Conservation (phyloP, 1,140 invertebrate genomes). For the Drosophila micromelanica region DNA sequence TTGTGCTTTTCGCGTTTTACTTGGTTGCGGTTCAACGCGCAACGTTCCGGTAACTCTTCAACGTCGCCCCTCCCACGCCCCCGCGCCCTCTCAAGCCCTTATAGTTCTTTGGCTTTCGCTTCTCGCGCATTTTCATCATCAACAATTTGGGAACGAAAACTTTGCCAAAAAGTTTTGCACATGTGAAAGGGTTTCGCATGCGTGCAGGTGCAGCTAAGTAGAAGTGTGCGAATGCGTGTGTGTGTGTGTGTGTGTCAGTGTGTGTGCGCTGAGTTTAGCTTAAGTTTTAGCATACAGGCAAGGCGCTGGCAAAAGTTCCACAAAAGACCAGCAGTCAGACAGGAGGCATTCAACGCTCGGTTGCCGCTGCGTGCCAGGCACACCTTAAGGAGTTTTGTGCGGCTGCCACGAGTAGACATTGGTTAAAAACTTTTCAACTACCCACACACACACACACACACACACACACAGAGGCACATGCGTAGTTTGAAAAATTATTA, state of each 20-base stretch:
- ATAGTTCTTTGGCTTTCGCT: constrained; percentile 23
- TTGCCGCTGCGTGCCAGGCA: constrained; percentile 68
- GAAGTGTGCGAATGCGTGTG: constrained; percentile 7
- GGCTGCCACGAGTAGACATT: constrained; percentile 74
- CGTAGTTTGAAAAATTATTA: constrained; percentile 78
- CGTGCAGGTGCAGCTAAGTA: constrained; percentile 70
- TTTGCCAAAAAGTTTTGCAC: constrained; percentile 71
- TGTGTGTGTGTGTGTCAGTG: constrained; percentile 17
- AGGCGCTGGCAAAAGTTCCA: constrained; percentile 61
- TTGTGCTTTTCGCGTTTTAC: constrained; percentile 71
- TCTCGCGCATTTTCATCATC: constrained; percentile 72
- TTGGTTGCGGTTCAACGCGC: constrained; percentile 76
- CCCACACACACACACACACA: constrained; percentile 37
- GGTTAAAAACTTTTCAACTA: constrained; percentile 81
- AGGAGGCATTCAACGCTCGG: constrained; percentile 45
- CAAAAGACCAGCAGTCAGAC: constrained; percentile 81
- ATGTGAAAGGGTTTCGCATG: constrained; percentile 79
- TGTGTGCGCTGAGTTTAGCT: constrained; percentile 64
- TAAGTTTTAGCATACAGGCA: constrained; percentile 77
- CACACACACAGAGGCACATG: constrained; percentile 28
- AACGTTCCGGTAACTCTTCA: neutral
- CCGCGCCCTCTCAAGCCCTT: neutral
- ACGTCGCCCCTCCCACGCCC: neutral
- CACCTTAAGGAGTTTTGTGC: constrained; percentile 67
- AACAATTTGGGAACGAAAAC: constrained; percentile 71